Percentiles rank a stretch among this genome's conserved stretches.
Evolutionary conservation across 2,113 vertebrate species (phyloP).

Genomic region (Poeciliopsis retropinna): DNA sequence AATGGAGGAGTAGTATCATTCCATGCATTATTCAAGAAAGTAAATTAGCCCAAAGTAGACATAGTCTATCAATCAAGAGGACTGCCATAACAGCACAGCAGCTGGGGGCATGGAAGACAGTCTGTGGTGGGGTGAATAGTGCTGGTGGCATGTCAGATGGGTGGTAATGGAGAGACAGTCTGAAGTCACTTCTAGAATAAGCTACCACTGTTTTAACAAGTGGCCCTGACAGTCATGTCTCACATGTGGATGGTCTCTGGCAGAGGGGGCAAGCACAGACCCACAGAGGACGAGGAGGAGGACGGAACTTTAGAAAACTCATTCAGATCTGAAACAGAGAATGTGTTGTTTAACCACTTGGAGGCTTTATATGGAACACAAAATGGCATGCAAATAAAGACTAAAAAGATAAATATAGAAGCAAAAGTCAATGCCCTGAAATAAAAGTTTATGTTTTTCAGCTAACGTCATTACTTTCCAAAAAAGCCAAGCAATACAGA

Average conservation of each 20-base stretch:
- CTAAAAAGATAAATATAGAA: too few relatives aligned
- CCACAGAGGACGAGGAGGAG: background rate
- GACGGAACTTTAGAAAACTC: background rate
- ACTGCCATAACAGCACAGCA: constrained; percentile 82
- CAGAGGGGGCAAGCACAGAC: background rate
- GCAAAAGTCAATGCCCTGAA: too few relatives aligned
- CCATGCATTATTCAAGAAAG: constrained; percentile 89
- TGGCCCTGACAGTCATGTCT: constrained; percentile 77
- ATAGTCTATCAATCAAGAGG: constrained; percentile 91
- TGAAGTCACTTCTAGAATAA: constrained; percentile 85
- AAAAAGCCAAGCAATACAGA: too few relatives aligned
- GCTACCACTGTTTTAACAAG: constrained; percentile 89
- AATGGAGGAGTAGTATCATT: constrained; percentile 83
- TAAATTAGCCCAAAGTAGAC: constrained; percentile 93
- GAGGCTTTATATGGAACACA: background rate
- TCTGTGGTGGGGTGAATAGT: constrained; percentile 63
- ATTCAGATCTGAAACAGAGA: background rate
- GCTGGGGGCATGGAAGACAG: constrained; percentile 35
- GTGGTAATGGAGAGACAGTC: constrained; percentile 82
- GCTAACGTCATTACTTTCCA: too few relatives aligned
- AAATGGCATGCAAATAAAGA: too few relatives aligned
- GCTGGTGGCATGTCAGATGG: constrained; percentile 80
- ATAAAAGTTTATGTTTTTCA: too few relatives aligned
- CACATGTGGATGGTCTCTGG: constrained; percentile 51
- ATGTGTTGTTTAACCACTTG: background rate